A percentile compares a stretch with the other conserved stretches of the same genome.
phyloP scores from a whole-genome alignment of 1,140 invertebrate species.

The Drosophila cardini region DNA sequence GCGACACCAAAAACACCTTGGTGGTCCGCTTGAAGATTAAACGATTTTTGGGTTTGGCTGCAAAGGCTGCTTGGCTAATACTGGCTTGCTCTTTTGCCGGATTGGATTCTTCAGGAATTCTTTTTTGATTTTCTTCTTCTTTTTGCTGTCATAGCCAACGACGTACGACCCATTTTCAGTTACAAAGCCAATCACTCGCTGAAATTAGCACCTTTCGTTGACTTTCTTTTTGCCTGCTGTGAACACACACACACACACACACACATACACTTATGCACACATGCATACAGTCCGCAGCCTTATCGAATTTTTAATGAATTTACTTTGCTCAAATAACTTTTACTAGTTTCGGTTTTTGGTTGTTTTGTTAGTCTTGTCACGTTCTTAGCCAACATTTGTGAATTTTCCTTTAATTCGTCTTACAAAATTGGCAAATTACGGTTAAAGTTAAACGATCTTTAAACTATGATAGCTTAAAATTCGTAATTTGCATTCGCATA shows the following conservation, averaged over 20 bases:
- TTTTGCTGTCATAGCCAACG: conserved; percentile 34
- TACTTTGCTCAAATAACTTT: conserved; percentile 76
- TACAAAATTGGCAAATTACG: conserved; percentile 16
- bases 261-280: too few species aligned
- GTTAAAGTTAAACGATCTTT: neutral
- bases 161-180: conserved; percentile 62
- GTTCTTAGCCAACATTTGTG: conserved; percentile 36
- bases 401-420: conserved; percentile 28
- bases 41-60: conserved; percentile 56
- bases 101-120: conserved; percentile 46
- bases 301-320: conserved; percentile 81
- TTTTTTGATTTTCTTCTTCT: neutral
- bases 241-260: neutral
- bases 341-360: conserved; percentile 54
- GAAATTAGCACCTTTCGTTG: conserved; percentile 79
- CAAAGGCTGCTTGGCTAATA: neutral
- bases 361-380: conserved; percentile 56
- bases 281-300: conserved; percentile 23
- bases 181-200: conserved; percentile 58
- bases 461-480: neutral
- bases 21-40: conserved; percentile 67
- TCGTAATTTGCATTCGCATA: neutral
- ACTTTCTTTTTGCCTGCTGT: conserved; percentile 72
- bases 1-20: conserved; percentile 60
- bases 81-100: conserved; percentile 1